Evolutionary conservation across 2,113 vertebrate species (phyloP).

Genomic region (Paraplagusia blochii): DNA sequence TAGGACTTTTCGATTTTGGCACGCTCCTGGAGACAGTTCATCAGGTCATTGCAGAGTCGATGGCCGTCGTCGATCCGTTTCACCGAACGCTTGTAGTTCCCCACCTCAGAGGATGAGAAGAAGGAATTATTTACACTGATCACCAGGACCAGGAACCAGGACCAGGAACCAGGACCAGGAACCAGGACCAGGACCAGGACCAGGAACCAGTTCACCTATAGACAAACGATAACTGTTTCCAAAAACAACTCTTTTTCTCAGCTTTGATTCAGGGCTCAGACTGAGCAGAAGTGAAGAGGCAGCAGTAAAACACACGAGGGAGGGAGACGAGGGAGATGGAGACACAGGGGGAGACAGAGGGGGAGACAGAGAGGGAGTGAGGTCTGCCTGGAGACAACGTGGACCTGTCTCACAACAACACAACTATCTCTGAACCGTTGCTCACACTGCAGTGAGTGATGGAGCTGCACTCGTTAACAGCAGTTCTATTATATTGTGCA

Average conservation of each 20-base stretch:
- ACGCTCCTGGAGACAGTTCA: constrained; percentile 95
- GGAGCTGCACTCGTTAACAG: constrained; percentile 11
- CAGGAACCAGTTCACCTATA: too few species aligned
- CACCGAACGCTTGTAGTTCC: constrained; percentile 95
- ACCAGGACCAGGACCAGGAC: too few species aligned
- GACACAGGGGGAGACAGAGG: too few species aligned
- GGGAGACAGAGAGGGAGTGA: background rate
- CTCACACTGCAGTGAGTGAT: background rate
- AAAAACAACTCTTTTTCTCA: background rate
- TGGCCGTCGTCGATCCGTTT: constrained; percentile 94
- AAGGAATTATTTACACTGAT: background rate
- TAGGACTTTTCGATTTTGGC: constrained; percentile 97
- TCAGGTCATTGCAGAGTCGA: constrained; percentile 93
- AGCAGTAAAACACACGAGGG: background rate
- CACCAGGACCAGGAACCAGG: too few species aligned
- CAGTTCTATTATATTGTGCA: constrained; percentile 14
- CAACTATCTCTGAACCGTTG: constrained; percentile 8
- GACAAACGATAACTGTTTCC: background rate
- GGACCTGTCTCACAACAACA: background rate
- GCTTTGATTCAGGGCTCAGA: background rate
- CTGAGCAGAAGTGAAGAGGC: too few species aligned
- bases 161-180: too few species aligned
- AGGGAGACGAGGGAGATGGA: constrained; percentile 2
- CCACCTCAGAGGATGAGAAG: constrained; percentile 76
- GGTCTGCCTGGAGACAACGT: constrained; percentile 26